Conservation (phyloP, 2,113 vertebrate genomes). For the Eptesicus fuscus region DNA sequence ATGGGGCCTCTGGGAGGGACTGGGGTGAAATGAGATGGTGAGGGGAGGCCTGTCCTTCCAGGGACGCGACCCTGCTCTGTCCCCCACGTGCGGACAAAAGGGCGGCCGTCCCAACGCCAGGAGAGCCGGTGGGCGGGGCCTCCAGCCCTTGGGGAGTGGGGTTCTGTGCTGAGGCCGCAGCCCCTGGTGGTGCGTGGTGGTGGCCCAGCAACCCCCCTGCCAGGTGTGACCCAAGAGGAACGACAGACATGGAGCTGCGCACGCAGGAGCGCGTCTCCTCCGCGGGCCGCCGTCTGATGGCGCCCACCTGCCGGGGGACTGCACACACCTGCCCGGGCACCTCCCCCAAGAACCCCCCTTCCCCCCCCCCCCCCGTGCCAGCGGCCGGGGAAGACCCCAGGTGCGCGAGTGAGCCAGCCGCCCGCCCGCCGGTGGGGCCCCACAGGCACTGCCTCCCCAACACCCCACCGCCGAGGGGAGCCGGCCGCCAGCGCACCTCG, state of each 20-base stretch:
- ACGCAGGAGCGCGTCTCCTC: fast-evolving
- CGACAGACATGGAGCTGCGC: fast-evolving
- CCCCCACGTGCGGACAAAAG: fast-evolving
- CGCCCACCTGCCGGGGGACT: fast-evolving
- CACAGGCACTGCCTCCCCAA: fast-evolving
- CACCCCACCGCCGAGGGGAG: fast-evolving
- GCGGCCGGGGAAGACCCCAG: fast-evolving
- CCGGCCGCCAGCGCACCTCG: constrained; percentile 79
- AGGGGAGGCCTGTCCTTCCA: background rate
- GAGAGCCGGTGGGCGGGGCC: fast-evolving
- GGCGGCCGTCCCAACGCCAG: fast-evolving
- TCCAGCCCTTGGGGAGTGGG: fast-evolving
- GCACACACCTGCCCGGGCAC: background rate
- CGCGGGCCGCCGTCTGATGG: background rate
- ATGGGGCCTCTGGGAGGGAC: background rate
- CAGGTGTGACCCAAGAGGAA: fast-evolving
- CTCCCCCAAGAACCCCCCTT: too few relatives aligned
- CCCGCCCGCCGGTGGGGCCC: background rate
- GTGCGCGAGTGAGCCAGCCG: fast-evolving
- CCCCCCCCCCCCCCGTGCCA: fast-evolving
- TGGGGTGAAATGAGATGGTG: too few relatives aligned
- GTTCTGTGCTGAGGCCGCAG: background rate
- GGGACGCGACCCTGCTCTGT: fast-evolving
- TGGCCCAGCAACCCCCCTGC: fast-evolving
- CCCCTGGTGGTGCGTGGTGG: too few relatives aligned